A percentile compares a stretch with the other conserved stretches of the same genome.
These are phyloP conservation scores for Eulemur coronatus DNA, from an alignment of 2,797 vertebrate species.

Conservation along the genomic window DNA sequence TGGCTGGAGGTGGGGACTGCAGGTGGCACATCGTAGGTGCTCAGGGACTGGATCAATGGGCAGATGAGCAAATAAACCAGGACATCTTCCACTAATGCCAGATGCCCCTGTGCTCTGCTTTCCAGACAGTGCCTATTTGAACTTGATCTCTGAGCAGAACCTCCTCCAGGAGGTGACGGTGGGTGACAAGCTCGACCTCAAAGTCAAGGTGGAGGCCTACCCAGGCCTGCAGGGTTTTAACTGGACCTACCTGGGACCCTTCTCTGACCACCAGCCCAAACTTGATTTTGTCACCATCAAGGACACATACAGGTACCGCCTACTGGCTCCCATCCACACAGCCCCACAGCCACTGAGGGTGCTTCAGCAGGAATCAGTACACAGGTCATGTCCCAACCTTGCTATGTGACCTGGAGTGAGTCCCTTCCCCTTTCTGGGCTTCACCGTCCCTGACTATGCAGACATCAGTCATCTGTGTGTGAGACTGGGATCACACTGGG, in stretches of 20 bases:
- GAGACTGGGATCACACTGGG: not conserved
- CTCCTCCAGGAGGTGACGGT: constrained; percentile 85
- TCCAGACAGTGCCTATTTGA: constrained; percentile 91
- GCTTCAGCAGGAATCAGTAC: not conserved
- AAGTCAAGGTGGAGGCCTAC: constrained; percentile 91
- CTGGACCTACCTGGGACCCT: constrained; percentile 81
- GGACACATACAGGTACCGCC: constrained; percentile 75
- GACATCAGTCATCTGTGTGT: not conserved
- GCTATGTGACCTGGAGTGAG: not conserved
- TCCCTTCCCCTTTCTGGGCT: not conserved
- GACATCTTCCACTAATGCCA: not conserved
- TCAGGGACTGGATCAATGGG: not conserved
- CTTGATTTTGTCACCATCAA: not conserved
- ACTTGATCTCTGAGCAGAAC: constrained; percentile 87
- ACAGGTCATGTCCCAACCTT: not conserved
- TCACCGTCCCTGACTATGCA: not conserved
- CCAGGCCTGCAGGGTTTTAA: constrained; percentile 84
- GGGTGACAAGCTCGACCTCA: constrained; percentile 88
- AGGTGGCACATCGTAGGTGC: not conserved
- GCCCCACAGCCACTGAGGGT: not conserved
- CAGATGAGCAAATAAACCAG: not conserved
- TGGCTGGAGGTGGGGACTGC: not conserved
- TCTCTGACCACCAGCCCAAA: constrained; percentile 16
- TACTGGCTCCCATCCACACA: not conserved
- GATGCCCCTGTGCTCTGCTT: constrained; percentile 51